A percentile compares a stretch with the other conserved stretches of the same genome.
These are phyloP conservation scores for Rhyacichthys aspro DNA, from an alignment of 2,797 vertebrate genomes.

Conservation along the genomic window DNA sequence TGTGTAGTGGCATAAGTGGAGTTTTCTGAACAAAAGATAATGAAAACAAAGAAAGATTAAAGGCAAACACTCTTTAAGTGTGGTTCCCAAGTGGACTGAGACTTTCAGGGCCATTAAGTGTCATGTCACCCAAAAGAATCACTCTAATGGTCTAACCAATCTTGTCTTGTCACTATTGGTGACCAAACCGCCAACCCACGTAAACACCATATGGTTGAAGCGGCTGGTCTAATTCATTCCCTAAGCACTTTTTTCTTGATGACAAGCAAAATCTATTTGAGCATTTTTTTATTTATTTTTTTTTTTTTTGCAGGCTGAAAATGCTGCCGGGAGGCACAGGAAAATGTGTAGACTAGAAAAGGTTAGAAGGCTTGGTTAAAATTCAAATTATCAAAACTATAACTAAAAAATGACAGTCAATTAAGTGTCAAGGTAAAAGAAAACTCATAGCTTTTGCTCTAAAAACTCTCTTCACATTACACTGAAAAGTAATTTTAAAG, in stretches of 20 bases:
- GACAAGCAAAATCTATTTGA: conserved; percentile 40
- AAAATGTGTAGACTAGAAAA: too few species aligned
- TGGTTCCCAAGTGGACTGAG: conserved; percentile 20
- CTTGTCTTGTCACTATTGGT: conserved; percentile 58
- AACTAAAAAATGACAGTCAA: neutral
- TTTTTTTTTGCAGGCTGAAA: neutral
- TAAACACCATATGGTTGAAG: conserved; percentile 67
- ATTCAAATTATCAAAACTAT: too few species aligned
- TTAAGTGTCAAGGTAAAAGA: conserved; percentile 5
- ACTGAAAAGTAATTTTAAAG: conserved; percentile 10
- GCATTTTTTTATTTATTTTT: conserved; percentile 9
- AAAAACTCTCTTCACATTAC: neutral
- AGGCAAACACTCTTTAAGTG: conserved; percentile 38
- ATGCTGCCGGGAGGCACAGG: too few species aligned
- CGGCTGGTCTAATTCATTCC: conserved; percentile 64
- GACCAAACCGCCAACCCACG: conserved; percentile 60
- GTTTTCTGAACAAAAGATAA: conserved; percentile 43
- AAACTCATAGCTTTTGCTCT: neutral
- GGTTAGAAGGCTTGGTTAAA: too few species aligned
- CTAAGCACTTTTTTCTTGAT: conserved; percentile 49
- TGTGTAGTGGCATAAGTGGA: conserved; percentile 28
- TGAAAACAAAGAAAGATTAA: conserved; percentile 51
- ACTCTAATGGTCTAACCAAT: conserved; percentile 60
- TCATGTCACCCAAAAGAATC: conserved; percentile 47
- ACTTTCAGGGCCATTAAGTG: conserved; percentile 31